These are phyloP conservation scores for Pocota personata DNA, from an alignment of 2,888 invertebrate species.

Conservation along the genomic window DNA sequence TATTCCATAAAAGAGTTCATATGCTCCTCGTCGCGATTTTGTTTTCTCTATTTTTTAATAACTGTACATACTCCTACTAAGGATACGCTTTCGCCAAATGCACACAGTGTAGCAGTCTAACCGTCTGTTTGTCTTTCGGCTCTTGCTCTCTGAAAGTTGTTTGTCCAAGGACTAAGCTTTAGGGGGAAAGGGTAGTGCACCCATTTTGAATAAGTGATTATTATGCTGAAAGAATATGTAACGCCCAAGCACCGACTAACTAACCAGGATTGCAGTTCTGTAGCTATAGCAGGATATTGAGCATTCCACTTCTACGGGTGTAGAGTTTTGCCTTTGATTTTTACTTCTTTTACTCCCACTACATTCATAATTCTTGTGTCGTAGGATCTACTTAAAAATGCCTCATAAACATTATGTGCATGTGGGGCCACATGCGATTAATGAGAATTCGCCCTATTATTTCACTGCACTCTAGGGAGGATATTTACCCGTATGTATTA, in stretches of 20 bases:
- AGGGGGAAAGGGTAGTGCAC: conserved; percentile 38
- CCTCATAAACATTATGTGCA: conserved; percentile 41
- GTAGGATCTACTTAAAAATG: conserved; percentile 32
- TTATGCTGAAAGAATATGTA: conserved; percentile 53
- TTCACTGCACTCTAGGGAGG: not conserved
- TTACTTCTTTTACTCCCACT: conserved; percentile 11
- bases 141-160: conserved; percentile 60
- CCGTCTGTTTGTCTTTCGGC: conserved; percentile 63
- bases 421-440: conserved; percentile 47
- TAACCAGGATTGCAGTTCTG: conserved; percentile 17
- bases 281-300: conserved; percentile 34
- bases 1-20: conserved; percentile 36
- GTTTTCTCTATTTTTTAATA: conserved; percentile 58
- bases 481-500: not conserved
- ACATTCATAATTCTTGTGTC: conserved; percentile 23
- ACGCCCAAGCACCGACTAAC: conserved; percentile 30
- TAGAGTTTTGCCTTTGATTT: conserved; percentile 30
- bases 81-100: conserved; percentile 11
- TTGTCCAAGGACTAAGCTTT: conserved; percentile 46
- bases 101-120: conserved; percentile 52
- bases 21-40: conserved; percentile 34
- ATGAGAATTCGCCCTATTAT: conserved; percentile 44
- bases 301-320: conserved; percentile 15
- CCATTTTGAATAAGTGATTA: conserved; percentile 66
- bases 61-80: conserved; percentile 38